A percentile compares a stretch with the other conserved stretches of the same genome.
These are phyloP conservation scores for Spodoptera littoralis DNA, from an alignment of 2,888 invertebrate species.

Conservation along the genomic window DNA sequence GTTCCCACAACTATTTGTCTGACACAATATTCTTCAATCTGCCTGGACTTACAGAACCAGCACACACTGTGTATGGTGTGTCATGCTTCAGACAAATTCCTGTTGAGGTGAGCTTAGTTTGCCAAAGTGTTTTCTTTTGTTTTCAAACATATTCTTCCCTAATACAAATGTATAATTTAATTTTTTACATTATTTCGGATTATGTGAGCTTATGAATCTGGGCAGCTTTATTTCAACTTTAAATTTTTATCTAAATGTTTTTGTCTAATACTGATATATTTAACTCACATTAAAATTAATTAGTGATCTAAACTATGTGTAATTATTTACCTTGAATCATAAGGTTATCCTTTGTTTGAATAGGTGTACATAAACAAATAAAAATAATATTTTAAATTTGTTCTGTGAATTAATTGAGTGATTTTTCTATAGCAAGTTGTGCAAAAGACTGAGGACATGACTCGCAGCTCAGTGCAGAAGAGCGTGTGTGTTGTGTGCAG, in stretches of 20 bases:
- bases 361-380: slow-evolving; percentile 3
- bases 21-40: slow-evolving; percentile 99
- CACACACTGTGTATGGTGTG: slow-evolving; percentile 97
- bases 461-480: slow-evolving; percentile 99
- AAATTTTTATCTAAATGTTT: too few relatives aligned
- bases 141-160: too few relatives aligned
- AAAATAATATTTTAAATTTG: too few relatives aligned
- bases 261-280: too few relatives aligned
- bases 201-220: too few relatives aligned
- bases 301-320: too few relatives aligned
- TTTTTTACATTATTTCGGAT: too few relatives aligned
- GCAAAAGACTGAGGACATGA: slow-evolving; percentile 97
- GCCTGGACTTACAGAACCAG: slow-evolving; percentile 95
- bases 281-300: too few relatives aligned
- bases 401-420: not conserved
- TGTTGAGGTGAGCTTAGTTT: slow-evolving; percentile 91
- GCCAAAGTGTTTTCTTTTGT: not conserved
- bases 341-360: slow-evolving; percentile 16
- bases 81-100: slow-evolving; percentile 99
- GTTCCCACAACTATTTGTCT: slow-evolving; percentile 98
- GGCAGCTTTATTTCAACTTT: too few relatives aligned
- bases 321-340: too few relatives aligned
- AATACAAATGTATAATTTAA: too few relatives aligned
- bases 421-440: slow-evolving; percentile 92
- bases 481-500: slow-evolving; percentile 98